These are phyloP conservation scores for Globodera ellingtonae DNA, from an alignment of 1,140 invertebrate species.

Conservation along the genomic window DNA sequence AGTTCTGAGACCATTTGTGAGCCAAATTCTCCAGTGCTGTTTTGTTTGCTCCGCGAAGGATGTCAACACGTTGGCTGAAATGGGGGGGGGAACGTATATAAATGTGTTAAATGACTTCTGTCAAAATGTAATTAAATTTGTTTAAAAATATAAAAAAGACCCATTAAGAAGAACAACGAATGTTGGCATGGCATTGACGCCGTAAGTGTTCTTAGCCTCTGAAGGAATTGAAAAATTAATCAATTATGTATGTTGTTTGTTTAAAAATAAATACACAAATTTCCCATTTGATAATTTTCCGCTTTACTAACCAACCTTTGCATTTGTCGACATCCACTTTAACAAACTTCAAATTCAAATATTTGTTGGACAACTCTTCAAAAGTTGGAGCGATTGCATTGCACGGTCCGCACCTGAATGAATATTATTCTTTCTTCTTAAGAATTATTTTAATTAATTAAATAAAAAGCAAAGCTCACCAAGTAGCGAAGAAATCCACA, in stretches of 20 bases:
- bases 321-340: slow-evolving; percentile 71
- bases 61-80: slow-evolving; percentile 73
- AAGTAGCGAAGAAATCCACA: slow-evolving; percentile 67
- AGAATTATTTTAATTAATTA: not conserved
- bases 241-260: too few relatives aligned
- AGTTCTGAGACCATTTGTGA: slow-evolving; percentile 79
- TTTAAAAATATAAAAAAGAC: slow-evolving; percentile 32
- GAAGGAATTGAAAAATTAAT: slow-evolving; percentile 41
- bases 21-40: slow-evolving; percentile 82
- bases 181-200: slow-evolving; percentile 93
- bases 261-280: too few relatives aligned
- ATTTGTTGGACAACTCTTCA: slow-evolving; percentile 78
- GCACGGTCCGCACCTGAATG: slow-evolving; percentile 86
- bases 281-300: not conserved
- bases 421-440: slow-evolving; percentile 22
- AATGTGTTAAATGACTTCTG: too few relatives aligned
- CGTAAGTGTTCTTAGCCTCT: slow-evolving; percentile 81
- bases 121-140: too few relatives aligned
- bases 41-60: slow-evolving; percentile 82
- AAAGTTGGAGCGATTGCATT: slow-evolving; percentile 86
- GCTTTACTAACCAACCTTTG: slow-evolving; percentile 34
- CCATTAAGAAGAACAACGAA: slow-evolving; percentile 92
- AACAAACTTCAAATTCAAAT: slow-evolving; percentile 84
- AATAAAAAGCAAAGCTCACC: slow-evolving; percentile 57
- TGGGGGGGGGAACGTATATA: not conserved